These are phyloP conservation scores for Portevinia maculata DNA, from an alignment of 2,888 invertebrate genomes.

Conservation along the genomic window DNA sequence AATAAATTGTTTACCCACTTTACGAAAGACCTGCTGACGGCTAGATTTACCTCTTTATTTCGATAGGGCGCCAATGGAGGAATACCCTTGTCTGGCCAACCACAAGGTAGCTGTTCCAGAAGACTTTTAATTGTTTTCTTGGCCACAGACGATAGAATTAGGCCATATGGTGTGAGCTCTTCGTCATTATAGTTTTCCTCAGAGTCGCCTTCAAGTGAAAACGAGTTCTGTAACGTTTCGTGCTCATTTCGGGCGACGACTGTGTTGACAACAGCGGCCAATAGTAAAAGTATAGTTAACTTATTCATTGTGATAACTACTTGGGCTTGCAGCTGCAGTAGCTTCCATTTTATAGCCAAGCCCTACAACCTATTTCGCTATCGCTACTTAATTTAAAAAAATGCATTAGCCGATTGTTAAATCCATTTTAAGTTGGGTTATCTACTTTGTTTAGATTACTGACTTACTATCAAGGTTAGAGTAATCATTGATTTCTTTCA, in stretches of 20 bases:
- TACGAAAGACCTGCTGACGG: constrained; percentile 33
- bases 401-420: constrained; percentile 32
- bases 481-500: not conserved
- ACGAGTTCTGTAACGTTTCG: not conserved
- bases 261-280: constrained; percentile 4
- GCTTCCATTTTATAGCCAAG: constrained; percentile 43
- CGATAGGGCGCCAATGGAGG: constrained; percentile 78
- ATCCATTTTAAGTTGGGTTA: constrained; percentile 15
- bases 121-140: constrained; percentile 77
- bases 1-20: constrained; percentile 23
- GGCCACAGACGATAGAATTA: constrained; percentile 78
- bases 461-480: not conserved
- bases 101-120: constrained; percentile 76
- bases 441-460: constrained; percentile 2
- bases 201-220: not conserved
- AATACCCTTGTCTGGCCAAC: constrained; percentile 77
- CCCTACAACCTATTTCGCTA: not conserved
- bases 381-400: not conserved
- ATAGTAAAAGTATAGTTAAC: constrained; percentile 6
- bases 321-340: not conserved
- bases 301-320: constrained; percentile 27
- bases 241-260: not conserved
- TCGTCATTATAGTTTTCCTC: not conserved
- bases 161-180: constrained; percentile 62
- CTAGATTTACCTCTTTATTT: constrained; percentile 26